Percentiles rank a stretch among this genome's conserved stretches.
Conservation (phyloP, 2,113 vertebrate genomes). For the Fukomys damarensis region DNA sequence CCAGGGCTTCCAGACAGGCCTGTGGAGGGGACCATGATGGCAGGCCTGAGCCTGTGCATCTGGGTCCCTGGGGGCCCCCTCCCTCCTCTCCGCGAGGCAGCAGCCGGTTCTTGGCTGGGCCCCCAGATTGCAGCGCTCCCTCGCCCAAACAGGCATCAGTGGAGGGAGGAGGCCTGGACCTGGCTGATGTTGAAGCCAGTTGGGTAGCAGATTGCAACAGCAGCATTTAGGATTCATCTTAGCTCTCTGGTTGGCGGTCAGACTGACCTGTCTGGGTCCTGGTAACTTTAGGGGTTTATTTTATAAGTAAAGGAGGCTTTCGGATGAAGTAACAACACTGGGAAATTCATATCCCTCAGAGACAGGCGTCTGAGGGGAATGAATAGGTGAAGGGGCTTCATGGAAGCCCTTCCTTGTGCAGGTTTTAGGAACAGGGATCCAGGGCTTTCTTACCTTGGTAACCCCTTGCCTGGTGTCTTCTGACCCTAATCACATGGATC, state of each 20-base stretch:
- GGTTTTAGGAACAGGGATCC: constrained; percentile 11
- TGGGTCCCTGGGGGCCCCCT: constrained; percentile 41
- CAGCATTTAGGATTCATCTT: constrained; percentile 21
- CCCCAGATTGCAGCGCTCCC: neutral
- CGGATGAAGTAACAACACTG: neutral
- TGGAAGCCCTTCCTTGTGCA: neutral
- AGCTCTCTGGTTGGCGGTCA: neutral
- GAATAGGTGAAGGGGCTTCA: neutral
- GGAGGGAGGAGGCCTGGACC: neutral
- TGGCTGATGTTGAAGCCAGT: neutral
- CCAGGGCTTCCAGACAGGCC: neutral
- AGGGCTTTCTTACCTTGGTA: neutral
- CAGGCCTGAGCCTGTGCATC: constrained; percentile 53
- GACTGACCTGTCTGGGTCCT: neutral
- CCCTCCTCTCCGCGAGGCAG: constrained; percentile 3
- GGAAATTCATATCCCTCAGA: neutral
- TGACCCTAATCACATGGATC: constrained; percentile 72
- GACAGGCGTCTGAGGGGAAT: neutral
- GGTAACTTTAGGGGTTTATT: constrained; percentile 39
- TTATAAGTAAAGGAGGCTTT: constrained; percentile 9
- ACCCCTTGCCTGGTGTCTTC: neutral
- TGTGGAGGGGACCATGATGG: neutral
- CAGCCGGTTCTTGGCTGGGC: constrained; percentile 58
- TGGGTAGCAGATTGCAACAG: constrained; percentile 27
- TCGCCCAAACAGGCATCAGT: neutral